Conservation (phyloP, 2,888 invertebrate genomes). For the Andrena hattorfiana region DNA sequence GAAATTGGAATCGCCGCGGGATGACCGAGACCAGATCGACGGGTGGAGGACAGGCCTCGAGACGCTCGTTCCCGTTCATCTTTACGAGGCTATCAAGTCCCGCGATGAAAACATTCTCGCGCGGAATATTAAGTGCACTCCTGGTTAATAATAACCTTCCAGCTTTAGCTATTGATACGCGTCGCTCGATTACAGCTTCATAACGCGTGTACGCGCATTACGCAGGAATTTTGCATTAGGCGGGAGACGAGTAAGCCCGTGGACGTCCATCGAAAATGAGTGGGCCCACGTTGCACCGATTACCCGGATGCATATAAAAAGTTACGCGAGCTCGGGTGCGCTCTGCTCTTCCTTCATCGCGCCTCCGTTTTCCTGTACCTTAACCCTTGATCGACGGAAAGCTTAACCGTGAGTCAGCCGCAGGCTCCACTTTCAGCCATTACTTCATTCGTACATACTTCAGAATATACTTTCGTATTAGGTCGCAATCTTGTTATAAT, state of each 20-base stretch:
- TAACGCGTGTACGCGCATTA: constrained; percentile 23
- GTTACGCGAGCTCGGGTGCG: not conserved
- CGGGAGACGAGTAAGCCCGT: not conserved
- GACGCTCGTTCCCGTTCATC: constrained; percentile 60
- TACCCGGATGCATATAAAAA: constrained; percentile 11
- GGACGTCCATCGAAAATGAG: not conserved
- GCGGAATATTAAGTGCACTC: constrained; percentile 76
- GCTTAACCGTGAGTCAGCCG: too few species aligned
- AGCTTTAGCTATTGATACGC: constrained; percentile 42
- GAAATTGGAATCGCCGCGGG: constrained; percentile 72
- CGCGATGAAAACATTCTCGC: constrained; percentile 78
- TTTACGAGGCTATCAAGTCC: constrained; percentile 79
- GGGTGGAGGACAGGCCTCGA: constrained; percentile 7
- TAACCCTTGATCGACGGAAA: not conserved
- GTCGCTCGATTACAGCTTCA: constrained; percentile 62
- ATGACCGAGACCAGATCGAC: constrained; percentile 16
- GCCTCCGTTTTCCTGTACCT: not conserved
- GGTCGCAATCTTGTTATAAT: too few species aligned
- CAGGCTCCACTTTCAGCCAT: too few species aligned
- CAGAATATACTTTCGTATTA: too few species aligned
- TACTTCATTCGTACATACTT: too few species aligned
- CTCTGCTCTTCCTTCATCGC: not conserved
- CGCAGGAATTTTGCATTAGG: constrained; percentile 27
- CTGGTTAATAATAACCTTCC: constrained; percentile 63
- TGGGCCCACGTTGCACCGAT: not conserved